Evolutionary conservation across 2,113 vertebrate species (phyloP).

Genomic region (Pithys albifrons): DNA sequence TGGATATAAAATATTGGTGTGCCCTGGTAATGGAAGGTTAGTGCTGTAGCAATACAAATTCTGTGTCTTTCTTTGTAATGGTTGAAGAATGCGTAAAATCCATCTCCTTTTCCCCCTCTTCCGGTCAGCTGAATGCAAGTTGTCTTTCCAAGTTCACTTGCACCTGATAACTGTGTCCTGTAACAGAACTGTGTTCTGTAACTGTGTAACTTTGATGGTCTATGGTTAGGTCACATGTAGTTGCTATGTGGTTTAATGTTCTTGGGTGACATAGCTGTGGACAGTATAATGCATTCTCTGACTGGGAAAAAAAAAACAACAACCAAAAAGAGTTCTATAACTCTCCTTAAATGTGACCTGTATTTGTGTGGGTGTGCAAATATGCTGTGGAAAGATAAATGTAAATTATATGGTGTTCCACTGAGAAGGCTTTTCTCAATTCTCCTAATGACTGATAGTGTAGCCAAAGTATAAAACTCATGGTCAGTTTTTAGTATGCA

Average conservation of each 20-base stretch:
- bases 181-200: not conserved
- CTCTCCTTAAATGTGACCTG: not conserved
- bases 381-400: not conserved
- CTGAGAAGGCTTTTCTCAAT: not conserved
- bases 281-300: not conserved
- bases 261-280: not conserved
- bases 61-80: not conserved
- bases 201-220: not conserved
- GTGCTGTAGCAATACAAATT: not conserved
- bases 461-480: not conserved
- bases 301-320: not conserved
- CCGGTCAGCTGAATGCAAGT: not conserved
- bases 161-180: not conserved
- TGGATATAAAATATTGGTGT: not conserved
- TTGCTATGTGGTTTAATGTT: not conserved
- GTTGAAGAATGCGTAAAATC: not conserved
- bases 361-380: conserved; percentile 4
- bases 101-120: not conserved
- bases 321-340: not conserved
- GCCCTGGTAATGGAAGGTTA: not conserved
- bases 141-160: not conserved
- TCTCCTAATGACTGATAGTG: not conserved
- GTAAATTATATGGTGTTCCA: not conserved
- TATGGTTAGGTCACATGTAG: not conserved
- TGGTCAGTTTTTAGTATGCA: not conserved